phyloP scores from a whole-genome alignment of 2,113 vertebrate genomes.

The Mobula hypostoma region DNA sequence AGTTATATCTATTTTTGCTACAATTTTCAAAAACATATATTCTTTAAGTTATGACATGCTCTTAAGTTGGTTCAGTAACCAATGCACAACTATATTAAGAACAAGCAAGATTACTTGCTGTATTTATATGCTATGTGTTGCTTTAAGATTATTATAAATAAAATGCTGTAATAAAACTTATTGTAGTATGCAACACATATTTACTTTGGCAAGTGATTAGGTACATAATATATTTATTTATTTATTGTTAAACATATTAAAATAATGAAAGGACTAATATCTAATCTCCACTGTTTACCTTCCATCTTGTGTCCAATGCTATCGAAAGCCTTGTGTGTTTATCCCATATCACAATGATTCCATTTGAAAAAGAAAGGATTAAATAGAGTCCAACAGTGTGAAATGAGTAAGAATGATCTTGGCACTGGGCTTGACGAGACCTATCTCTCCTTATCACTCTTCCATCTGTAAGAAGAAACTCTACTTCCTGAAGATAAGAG shows the following conservation, averaged over 20 bases:
- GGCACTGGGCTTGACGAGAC: background rate
- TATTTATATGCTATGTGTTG: too few species aligned
- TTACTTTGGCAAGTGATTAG: background rate
- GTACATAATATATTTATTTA: background rate
- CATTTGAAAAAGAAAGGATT: conserved; percentile 54
- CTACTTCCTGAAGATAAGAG: conserved; percentile 45
- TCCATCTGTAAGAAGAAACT: conserved; percentile 49
- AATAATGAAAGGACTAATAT: background rate
- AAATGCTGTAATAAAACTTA: background rate
- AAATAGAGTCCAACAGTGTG: conserved; percentile 67
- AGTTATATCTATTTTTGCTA: background rate
- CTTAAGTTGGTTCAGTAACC: background rate
- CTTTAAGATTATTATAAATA: background rate
- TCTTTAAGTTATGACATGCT: background rate
- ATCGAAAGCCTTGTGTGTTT: conserved; percentile 66
- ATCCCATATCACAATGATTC: conserved; percentile 71
- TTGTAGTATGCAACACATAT: background rate
- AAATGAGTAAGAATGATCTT: conserved; percentile 48
- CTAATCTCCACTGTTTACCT: conserved; percentile 47
- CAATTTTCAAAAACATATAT: background rate
- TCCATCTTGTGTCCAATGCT: conserved; percentile 55
- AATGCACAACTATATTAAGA: background rate
- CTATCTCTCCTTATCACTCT: conserved; percentile 42
- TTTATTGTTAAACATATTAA: background rate
- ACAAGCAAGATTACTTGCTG: too few species aligned